phyloP scores from a whole-genome alignment of 2,797 vertebrate genomes.

The Harpagifer antarcticus region DNA sequence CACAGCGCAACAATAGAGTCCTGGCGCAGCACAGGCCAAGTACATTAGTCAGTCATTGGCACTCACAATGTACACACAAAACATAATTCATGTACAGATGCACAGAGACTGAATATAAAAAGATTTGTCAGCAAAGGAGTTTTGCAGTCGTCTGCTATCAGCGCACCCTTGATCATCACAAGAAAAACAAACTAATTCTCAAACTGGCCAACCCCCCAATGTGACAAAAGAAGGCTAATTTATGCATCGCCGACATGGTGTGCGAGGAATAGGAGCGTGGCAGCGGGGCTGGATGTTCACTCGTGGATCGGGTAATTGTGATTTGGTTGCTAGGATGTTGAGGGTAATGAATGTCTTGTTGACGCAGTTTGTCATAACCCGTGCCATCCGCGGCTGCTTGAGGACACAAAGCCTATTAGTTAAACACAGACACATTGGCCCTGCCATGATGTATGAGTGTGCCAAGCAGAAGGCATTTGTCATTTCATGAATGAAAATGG shows the following conservation, averaged over 20 bases:
- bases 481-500: conserved; percentile 59
- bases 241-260: conserved; percentile 66
- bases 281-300: conserved; percentile 65
- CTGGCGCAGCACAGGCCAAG: conserved; percentile 48
- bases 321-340: conserved; percentile 75
- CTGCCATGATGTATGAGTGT: conserved; percentile 66
- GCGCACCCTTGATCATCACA: conserved; percentile 32
- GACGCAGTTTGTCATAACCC: conserved; percentile 83
- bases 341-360: conserved; percentile 82
- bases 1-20: conserved; percentile 73
- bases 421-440: conserved; percentile 63
- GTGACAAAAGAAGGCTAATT: conserved; percentile 79
- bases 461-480: conserved; percentile 55
- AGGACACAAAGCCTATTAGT: conserved; percentile 76
- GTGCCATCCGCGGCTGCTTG: conserved; percentile 65
- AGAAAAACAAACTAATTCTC: conserved; percentile 72
- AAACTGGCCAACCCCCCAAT: conserved; percentile 50
- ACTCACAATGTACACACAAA: conserved; percentile 20
- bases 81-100: conserved; percentile 22
- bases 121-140: conserved; percentile 62
- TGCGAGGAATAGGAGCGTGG: conserved; percentile 50
- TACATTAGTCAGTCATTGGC: conserved; percentile 70
- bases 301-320: conserved; percentile 76
- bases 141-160: conserved; percentile 49
- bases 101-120: conserved; percentile 32